Percentiles rank a stretch among this genome's conserved stretches.
Evolutionary conservation across 2,888 invertebrate species (phyloP).

Genomic region (Rhodophaea formosa): DNA sequence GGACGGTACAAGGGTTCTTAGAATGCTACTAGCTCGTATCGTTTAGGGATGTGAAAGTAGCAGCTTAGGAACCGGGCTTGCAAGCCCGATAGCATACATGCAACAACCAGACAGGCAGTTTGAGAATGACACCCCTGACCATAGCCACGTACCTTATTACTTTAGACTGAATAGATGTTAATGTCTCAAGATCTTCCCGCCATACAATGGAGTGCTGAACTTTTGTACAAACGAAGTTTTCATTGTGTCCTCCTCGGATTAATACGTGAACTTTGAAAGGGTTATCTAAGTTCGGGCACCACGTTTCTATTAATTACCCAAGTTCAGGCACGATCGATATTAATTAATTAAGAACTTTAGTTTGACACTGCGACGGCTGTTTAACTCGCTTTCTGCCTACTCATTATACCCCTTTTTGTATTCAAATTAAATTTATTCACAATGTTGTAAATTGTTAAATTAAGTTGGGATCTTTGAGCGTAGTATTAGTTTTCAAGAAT

Average conservation of each 20-base stretch:
- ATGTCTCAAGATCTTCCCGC: conserved; percentile 38
- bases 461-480: neutral
- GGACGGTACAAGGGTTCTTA: no score
- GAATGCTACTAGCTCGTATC: no score
- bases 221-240: conserved; percentile 52
- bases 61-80: no score
- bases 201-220: conserved; percentile 45
- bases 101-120: no score
- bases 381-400: conserved; percentile 25
- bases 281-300: conserved; percentile 70
- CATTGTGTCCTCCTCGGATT: conserved; percentile 66
- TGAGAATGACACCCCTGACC: no score
- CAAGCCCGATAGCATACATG: no score
- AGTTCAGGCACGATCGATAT: conserved; percentile 62
- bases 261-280: conserved; percentile 73
- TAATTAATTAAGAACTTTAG: conserved; percentile 66
- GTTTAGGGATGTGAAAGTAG: no score
- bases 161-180: neutral
- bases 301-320: conserved; percentile 74
- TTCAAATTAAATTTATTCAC: conserved; percentile 19
- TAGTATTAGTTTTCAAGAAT: conserved; percentile 1
- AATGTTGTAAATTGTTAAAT: conserved; percentile 21
- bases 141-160: neutral
- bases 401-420: conserved; percentile 30
- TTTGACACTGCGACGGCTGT: conserved; percentile 35